Evolutionary conservation across 2,113 vertebrate species (phyloP).

Genomic region (Peromyscus leucopus): DNA sequence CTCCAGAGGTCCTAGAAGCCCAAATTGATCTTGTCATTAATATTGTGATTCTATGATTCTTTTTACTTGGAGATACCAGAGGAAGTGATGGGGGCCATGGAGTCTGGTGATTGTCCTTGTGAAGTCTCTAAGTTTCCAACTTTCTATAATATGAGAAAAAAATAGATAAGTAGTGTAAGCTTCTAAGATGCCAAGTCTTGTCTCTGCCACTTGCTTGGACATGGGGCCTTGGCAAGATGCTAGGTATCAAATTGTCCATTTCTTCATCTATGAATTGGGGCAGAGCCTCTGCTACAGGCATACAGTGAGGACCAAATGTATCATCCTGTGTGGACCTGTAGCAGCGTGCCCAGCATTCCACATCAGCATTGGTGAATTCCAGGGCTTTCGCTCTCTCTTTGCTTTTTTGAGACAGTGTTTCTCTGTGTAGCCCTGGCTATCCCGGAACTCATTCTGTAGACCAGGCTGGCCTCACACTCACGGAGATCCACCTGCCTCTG

Average conservation of each 20-base stretch:
- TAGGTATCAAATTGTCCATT: background rate
- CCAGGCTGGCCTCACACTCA: background rate
- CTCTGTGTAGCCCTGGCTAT: background rate
- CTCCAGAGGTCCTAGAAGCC: background rate
- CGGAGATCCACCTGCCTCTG: background rate
- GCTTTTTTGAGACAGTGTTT: background rate
- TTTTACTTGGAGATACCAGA: background rate
- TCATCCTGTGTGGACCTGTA: background rate
- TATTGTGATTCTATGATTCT: background rate
- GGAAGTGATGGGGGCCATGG: background rate
- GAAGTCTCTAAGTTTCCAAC: background rate
- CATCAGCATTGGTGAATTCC: background rate
- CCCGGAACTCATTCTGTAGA: background rate
- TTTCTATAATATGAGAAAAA: constrained; percentile 18
- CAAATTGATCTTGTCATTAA: background rate
- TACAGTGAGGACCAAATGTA: background rate
- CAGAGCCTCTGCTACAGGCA: background rate
- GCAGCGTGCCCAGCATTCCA: background rate
- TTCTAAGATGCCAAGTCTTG: background rate
- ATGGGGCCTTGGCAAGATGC: background rate
- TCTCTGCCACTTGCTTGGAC: background rate
- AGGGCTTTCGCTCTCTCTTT: background rate
- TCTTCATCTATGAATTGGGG: background rate
- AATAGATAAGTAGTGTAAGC: background rate
- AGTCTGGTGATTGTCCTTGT: background rate